Base-by-base conservation (phyloP, 1,140 invertebrate species). In the Olivierus martensii region DNA sequence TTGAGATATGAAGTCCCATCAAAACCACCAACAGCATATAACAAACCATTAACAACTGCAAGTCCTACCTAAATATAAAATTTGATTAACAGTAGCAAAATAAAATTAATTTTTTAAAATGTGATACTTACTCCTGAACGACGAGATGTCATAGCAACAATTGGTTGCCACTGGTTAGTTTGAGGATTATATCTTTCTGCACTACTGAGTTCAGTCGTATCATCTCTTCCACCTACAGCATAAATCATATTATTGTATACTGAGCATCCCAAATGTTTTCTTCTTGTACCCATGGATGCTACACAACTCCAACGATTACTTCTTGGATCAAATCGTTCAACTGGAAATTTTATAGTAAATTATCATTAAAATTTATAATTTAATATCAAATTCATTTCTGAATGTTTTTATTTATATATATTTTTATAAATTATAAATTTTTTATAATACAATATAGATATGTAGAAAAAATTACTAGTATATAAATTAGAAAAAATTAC, bases 241-340 rank as follows among this genome's bases (percentile, higher is more conserved):
- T 98, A 99, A 59, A 99, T 97, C 73, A 91, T 81, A 69, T 94
- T 94, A 73, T 97, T 96, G 69, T 92, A 98, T 37, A 98, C 92
- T 5, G 94, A 91, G 73, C 93, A 96, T 48, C 95, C 95, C 51
- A 99, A 76, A 74, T 99, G 95, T 73, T 99, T 99, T 63, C 94
- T 77, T 59, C 92, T 77, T 14, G 93, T 98, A 17, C 87, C 89
- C 93, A 98, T 98, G 5, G 91, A 85, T 55, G 89, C 84, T 43
- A 98, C 89, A 44, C 82, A 77, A n/a, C 81, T 82, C 95, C 94
- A 99, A 68, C 92, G 88, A 69, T 97, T 97, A 64, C 83, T 82
- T 60, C 86, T 74, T n/a, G 93, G 92, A 73, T 97, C 92, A 72
- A 93, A 97, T 60, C 88, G 75, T 71, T 92, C 87, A 38, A 91